A percentile compares a stretch with the other conserved stretches of the same genome.
Evolutionary conservation across 2,113 vertebrate species (phyloP).

Genomic region (Colaptes auratus): DNA sequence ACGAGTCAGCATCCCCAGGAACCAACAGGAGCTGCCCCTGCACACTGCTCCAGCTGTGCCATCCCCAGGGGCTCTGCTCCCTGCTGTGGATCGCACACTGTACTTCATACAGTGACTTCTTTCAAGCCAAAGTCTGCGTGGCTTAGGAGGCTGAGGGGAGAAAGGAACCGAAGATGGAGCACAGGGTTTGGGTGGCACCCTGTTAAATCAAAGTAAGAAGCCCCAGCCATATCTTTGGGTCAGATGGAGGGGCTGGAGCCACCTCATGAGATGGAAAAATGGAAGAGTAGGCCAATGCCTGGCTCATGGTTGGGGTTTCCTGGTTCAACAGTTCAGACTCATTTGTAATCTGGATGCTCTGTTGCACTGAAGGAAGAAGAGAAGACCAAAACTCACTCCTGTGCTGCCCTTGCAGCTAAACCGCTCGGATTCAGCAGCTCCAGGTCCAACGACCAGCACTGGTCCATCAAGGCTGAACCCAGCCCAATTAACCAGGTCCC

Average conservation of each 20-base stretch:
- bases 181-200: background rate
- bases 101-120: background rate
- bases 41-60: background rate
- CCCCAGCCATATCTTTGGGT: background rate
- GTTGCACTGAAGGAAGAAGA: background rate
- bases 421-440: background rate
- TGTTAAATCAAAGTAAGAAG: background rate
- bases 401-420: background rate
- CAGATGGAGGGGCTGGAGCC: background rate
- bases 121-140: background rate
- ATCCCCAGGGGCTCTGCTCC: background rate
- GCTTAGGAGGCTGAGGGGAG: background rate
- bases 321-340: background rate
- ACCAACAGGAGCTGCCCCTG: background rate
- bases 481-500: rapidly evolving
- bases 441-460: background rate
- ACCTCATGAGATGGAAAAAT: background rate
- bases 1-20: background rate
- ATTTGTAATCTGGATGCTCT: background rate
- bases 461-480: background rate
- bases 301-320: background rate
- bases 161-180: background rate
- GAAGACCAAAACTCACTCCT: background rate
- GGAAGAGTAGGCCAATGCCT: background rate
- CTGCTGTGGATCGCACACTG: background rate